These are phyloP conservation scores for Podarcis siculus DNA, from an alignment of 2,797 vertebrate species.

Conservation along the genomic window DNA sequence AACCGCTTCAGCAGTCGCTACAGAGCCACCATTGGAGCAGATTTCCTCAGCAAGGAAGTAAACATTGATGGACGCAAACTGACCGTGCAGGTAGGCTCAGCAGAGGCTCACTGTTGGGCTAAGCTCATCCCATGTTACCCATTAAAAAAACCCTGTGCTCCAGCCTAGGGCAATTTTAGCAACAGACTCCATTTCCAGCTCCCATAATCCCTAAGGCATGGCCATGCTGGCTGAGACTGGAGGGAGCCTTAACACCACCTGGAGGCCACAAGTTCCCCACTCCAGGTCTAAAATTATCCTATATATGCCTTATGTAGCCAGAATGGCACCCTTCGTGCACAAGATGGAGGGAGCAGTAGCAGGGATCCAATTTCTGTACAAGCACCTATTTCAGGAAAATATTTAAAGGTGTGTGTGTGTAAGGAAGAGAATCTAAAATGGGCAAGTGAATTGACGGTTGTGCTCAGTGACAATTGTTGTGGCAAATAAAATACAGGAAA, in stretches of 20 bases:
- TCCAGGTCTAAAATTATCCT: not conserved
- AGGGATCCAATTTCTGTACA: not conserved
- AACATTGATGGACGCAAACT: constrained; percentile 54
- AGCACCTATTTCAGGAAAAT: not conserved
- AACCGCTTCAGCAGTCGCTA: constrained; percentile 76
- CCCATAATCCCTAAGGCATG: not conserved
- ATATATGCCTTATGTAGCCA: not conserved
- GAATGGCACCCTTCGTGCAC: not conserved
- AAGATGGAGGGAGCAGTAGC: not conserved
- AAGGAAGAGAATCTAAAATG: not conserved
- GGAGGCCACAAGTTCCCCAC: not conserved
- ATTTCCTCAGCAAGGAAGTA: constrained; percentile 77
- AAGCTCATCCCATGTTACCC: not conserved
- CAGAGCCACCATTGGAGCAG: constrained; percentile 75
- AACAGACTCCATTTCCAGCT: not conserved
- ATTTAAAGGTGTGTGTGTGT: not conserved
- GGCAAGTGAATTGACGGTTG: too few species aligned
- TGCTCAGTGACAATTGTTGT: not conserved
- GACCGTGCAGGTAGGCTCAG: constrained; percentile 24
- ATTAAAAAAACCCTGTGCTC: not conserved
- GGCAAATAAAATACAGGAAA: not conserved
- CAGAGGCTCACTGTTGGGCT: not conserved
- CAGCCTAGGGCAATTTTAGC: not conserved
- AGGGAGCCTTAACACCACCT: not conserved
- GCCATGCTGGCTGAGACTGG: too few species aligned